Base-by-base conservation (phyloP, 1,140 invertebrate genomes). In the Saccostrea glomerata region DNA sequence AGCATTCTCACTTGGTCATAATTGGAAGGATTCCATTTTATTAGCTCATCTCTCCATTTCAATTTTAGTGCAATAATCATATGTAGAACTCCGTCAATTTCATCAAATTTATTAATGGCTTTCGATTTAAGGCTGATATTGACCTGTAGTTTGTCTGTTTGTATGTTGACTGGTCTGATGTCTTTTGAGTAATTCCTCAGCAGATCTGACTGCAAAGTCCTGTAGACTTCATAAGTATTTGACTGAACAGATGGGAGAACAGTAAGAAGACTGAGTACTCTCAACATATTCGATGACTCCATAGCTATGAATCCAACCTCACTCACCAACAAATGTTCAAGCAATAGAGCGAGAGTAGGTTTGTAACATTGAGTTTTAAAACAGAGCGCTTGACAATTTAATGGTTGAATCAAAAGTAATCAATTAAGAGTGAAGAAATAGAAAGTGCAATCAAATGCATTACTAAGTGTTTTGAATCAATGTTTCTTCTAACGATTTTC, bases 101-200 rank as follows among this genome's bases (percentile, higher is more conserved):
- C 86, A 20, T 87, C 73, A 9, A 87, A 63, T 15, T 56, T 55
- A 15, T 56, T 58, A 7, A 87, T 55, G 7, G 86, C 17, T 60
- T 82, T 87, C 47, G 73, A 7, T 6, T 25, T 17, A 66, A 87
- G 13, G 4, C 17, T 36, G 17, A 82, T 20, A 40, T 55, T 25
- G 20, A 87, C 20, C 2, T 82, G 47, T n/a, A 82, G 7, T 15
- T 56, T 12, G 13, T 83, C 55, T 36, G 23, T 83, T 13, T 82
- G 73, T 23, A 77, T 60, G 15, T 15, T 56, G 1, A 87, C 86
- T 17, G 86, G 73, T 47, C 70, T 20, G 7, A 87, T 36, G 56
- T 87, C 54, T 63, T 82, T 87, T 23, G 70, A 63, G 17, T 87
- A 87, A 40, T 87, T 87, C 86, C 7, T 15, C 54, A 87, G 20